Conservation (phyloP, 1,140 invertebrate genomes). For the Zaprionus capensis region DNA sequence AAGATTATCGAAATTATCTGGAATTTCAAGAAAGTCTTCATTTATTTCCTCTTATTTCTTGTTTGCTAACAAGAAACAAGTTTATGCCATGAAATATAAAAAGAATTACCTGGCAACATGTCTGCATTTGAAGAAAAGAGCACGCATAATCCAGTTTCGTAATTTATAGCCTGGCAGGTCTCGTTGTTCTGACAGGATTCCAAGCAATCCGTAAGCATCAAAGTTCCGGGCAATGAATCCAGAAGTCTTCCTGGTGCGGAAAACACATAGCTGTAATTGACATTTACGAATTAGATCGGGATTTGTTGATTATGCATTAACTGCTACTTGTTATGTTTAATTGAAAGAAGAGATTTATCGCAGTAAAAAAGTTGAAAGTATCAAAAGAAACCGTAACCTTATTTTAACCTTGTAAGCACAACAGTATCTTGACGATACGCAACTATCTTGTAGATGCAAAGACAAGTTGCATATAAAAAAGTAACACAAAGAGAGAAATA, state of each 20-base stretch:
- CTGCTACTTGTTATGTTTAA: background rate
- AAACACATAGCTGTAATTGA: slow-evolving; percentile 89
- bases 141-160: slow-evolving; percentile 96
- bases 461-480: background rate
- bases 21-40: background rate
- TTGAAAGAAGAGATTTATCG: background rate
- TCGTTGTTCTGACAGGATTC: slow-evolving; percentile 94
- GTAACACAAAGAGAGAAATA: background rate
- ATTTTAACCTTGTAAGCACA: no score
- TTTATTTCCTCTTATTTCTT: background rate
- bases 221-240: slow-evolving; percentile 93
- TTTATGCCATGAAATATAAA: background rate
- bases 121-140: slow-evolving; percentile 94
- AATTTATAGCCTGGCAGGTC: slow-evolving; percentile 94
- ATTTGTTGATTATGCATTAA: background rate
- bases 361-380: no score
- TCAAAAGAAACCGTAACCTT: no score
- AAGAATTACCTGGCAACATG: slow-evolving; percentile 90
- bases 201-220: slow-evolving; percentile 96
- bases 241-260: slow-evolving; percentile 94
- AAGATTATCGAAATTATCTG: background rate
- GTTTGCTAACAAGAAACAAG: background rate
- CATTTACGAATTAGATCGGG: background rate
- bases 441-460: no score
- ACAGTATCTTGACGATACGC: no score